Conservation (phyloP, 2,113 vertebrate genomes). For the Brachyistius frenatus region DNA sequence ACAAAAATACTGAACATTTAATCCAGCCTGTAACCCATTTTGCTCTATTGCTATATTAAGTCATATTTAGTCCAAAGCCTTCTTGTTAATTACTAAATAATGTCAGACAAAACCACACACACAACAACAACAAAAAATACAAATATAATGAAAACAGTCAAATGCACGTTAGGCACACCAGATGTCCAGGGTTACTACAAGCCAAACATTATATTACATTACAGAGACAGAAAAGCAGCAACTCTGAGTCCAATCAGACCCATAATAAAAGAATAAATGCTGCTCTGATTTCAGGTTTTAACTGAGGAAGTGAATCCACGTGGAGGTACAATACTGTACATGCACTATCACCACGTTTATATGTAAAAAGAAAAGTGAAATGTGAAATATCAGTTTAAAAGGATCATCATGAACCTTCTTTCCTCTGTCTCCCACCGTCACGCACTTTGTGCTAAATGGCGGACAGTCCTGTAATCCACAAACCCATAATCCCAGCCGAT, state of each 20-base stretch:
- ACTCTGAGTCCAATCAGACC: not conserved
- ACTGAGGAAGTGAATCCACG: not conserved
- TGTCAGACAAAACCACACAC: too few species aligned
- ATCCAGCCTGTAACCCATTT: too few species aligned
- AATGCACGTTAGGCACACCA: too few species aligned
- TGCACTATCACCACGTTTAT: not conserved
- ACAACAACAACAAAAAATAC: too few species aligned
- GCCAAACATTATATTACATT: not conserved
- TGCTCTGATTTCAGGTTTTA: slow-evolving; percentile 14
- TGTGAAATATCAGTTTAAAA: slow-evolving; percentile 21
- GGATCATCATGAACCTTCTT: slow-evolving; percentile 12
- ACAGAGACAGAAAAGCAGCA: not conserved
- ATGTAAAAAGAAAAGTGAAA: not conserved
- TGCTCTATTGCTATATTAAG: too few species aligned
- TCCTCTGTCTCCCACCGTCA: not conserved
- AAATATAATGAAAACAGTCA: not conserved
- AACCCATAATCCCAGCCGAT: slow-evolving; percentile 74
- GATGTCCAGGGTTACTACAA: not conserved
- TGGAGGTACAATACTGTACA: not conserved
- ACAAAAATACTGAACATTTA: too few species aligned
- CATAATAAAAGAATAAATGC: not conserved
- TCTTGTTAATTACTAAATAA: not conserved
- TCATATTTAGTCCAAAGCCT: not conserved
- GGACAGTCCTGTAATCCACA: slow-evolving; percentile 68
- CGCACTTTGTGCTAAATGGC: slow-evolving; percentile 55